A percentile compares a stretch with the other conserved stretches of the same genome.
Conservation (phyloP, 23 tunicate genomes). For the Halocynthia aurantium region DNA sequence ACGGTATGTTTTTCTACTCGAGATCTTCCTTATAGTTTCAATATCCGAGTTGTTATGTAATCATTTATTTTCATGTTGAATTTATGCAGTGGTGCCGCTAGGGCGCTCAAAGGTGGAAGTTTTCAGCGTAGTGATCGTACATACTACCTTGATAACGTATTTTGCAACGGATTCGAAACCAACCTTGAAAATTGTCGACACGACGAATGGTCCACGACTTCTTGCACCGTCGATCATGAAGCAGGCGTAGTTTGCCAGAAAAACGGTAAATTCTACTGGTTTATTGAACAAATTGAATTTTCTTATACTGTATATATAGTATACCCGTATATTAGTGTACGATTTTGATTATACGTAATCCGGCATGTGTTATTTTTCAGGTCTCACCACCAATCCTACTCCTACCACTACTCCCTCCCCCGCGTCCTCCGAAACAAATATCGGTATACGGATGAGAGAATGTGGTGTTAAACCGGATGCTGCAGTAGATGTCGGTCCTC, state of each 20-base stretch:
- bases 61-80: background rate
- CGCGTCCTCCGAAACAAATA: slow-evolving; percentile 6
- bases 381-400: slow-evolving; percentile 23
- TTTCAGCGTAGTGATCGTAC: slow-evolving; percentile 28
- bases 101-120: slow-evolving; percentile 31
- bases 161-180: slow-evolving; percentile 50
- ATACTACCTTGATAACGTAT: slow-evolving; percentile 47
- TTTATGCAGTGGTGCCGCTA: slow-evolving; percentile 32
- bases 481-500: background rate
- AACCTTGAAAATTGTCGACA: slow-evolving; percentile 49
- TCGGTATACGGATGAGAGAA: background rate
- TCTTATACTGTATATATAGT: background rate
- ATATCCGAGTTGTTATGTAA: background rate
- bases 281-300: background rate
- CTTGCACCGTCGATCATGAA: slow-evolving; percentile 66
- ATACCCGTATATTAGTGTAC: background rate
- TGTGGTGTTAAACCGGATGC: slow-evolving; percentile 46
- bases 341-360: background rate
- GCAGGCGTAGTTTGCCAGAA: slow-evolving; percentile 76
- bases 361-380: background rate
- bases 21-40: background rate
- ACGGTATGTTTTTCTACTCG: background rate
- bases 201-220: slow-evolving; percentile 31
- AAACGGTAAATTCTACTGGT: slow-evolving; percentile 12
- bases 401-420: slow-evolving; percentile 19